Percentiles rank a stretch among this genome's conserved stretches.
phyloP scores from a whole-genome alignment of 1,140 invertebrate species.

The Physella acuta region DNA sequence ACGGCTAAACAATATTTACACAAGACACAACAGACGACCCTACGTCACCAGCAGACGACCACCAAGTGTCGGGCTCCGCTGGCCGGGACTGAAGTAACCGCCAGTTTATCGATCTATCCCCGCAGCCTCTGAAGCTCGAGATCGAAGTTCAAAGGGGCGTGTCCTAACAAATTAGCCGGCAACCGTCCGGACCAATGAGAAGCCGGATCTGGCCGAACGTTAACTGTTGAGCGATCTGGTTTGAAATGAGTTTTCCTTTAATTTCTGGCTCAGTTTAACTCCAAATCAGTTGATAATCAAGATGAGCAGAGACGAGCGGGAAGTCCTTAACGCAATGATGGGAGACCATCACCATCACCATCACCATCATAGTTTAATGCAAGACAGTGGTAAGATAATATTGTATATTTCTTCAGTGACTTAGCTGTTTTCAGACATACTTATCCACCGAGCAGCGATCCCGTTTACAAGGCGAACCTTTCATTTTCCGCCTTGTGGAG shows the following conservation, averaged over 20 bases:
- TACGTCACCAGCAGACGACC: no score
- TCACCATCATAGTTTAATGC: slow-evolving; percentile 5
- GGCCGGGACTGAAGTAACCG: no score
- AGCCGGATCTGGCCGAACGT: background rate
- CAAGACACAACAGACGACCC: no score
- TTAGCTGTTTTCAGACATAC: no score
- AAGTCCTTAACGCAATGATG: slow-evolving; percentile 13
- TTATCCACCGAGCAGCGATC: no score
- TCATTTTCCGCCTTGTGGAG: slow-evolving; percentile 11
- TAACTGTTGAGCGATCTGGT: background rate
- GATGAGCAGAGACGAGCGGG: slow-evolving; percentile 23
- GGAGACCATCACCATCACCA: slow-evolving; percentile 16
- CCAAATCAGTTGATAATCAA: slow-evolving; percentile 22
- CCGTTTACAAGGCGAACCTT: no score
- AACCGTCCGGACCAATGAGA: background rate
- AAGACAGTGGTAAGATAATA: slow-evolving; percentile 12
- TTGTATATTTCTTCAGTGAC: background rate
- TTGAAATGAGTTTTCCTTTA: slow-evolving; percentile 23
- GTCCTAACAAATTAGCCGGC: background rate
- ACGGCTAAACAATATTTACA: no score
- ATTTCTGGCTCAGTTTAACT: slow-evolving; percentile 16
- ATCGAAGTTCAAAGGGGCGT: background rate
- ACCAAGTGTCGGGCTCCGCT: no score
- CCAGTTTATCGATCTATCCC: background rate
- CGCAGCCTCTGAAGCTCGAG: background rate